A percentile compares a stretch with the other conserved stretches of the same genome.
Conservation (phyloP, 2,888 invertebrate species). For the Harpalus rubripes region DNA sequence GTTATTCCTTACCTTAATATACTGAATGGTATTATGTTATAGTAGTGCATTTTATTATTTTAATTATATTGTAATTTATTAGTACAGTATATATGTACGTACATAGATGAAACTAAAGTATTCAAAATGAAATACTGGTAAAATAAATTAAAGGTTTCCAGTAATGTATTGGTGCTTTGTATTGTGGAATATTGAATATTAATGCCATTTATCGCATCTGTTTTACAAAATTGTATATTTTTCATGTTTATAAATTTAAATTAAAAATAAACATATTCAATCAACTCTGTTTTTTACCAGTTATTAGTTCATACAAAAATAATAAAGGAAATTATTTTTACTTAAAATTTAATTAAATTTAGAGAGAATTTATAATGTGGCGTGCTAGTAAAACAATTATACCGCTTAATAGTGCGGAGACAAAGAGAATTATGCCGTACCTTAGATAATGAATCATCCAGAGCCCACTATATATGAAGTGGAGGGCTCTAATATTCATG, state of each 20-base stretch:
- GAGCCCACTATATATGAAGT: slow-evolving; percentile 18
- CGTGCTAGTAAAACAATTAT: neutral
- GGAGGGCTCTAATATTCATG: slow-evolving; percentile 47
- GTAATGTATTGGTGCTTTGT: neutral
- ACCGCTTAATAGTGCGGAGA: neutral
- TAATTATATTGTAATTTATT: too few relatives aligned
- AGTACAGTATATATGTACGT: too few relatives aligned
- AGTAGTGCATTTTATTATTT: too few relatives aligned
- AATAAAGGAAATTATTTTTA: neutral
- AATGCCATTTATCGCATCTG: neutral
- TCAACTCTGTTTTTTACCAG: neutral
- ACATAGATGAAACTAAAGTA: too few relatives aligned
- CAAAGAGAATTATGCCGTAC: neutral
- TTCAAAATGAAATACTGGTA: too few relatives aligned
- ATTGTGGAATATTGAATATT: slow-evolving; percentile 12
- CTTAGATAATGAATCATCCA: slow-evolving; percentile 19
- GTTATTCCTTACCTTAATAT: too few relatives aligned
- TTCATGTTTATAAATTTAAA: slow-evolving; percentile 10
- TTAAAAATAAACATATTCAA: slow-evolving; percentile 14
- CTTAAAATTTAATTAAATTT: neutral
- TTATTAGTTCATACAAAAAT: neutral
- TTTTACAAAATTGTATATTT: slow-evolving; percentile 11
- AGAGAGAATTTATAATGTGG: slow-evolving; percentile 1
- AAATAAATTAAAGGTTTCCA: neutral
- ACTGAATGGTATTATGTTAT: too few relatives aligned